These are phyloP conservation scores for Biston betularia DNA, from an alignment of 2,888 invertebrate species.

Conservation along the genomic window DNA sequence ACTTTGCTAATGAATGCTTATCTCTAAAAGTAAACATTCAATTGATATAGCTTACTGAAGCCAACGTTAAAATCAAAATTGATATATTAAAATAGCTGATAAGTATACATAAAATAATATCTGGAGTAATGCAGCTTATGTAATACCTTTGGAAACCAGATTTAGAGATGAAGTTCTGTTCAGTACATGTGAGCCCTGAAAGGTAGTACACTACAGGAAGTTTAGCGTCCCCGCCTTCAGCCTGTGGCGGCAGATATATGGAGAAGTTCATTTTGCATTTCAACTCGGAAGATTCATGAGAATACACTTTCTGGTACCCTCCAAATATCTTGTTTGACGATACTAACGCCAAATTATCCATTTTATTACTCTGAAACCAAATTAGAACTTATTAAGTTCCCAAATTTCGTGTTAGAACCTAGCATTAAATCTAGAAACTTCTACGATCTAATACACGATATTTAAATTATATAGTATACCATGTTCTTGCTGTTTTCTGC, in stretches of 20 bases:
- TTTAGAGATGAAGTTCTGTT: conserved; percentile 98
- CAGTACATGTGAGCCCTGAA: conserved; percentile 97
- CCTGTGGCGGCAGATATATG: conserved; percentile 94
- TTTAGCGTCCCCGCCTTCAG: conserved; percentile 85
- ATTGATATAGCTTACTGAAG: conserved; percentile 16
- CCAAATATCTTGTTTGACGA: conserved; percentile 92
- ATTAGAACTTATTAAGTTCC: neutral
- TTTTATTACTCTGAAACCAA: conserved; percentile 59
- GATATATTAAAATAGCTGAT: conserved; percentile 14
- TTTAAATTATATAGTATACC: neutral
- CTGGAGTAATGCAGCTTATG: conserved; percentile 9
- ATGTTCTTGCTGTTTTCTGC: neutral
- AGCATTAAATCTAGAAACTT: neutral
- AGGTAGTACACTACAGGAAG: conserved; percentile 96
- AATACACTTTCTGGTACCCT: conserved; percentile 94
- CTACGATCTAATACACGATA: neutral
- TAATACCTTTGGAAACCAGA: conserved; percentile 94
- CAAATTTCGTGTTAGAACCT: neutral
- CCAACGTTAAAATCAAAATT: conserved; percentile 11
- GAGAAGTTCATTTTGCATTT: conserved; percentile 98
- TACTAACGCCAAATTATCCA: conserved; percentile 86
- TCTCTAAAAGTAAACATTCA: conserved; percentile 20
- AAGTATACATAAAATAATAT: neutral
- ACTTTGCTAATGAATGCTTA: conserved; percentile 5
- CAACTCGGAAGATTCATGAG: conserved; percentile 91